phyloP scores from a whole-genome alignment of 2,888 invertebrate genomes.

The Nudaria mundana region DNA sequence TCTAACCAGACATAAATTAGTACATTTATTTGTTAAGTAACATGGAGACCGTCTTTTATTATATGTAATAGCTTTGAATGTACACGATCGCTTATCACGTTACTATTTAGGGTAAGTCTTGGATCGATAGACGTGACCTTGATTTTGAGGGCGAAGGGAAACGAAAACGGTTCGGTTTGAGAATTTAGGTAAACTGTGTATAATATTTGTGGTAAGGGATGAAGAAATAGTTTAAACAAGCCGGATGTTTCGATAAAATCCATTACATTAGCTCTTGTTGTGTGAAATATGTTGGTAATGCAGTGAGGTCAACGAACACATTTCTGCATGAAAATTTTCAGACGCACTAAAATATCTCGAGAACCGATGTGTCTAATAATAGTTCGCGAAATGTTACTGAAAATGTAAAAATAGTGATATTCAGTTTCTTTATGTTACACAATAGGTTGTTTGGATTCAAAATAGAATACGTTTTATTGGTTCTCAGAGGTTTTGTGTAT shows the following conservation, averaged over 20 bases:
- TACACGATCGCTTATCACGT: conserved; percentile 45
- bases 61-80: conserved; percentile 41
- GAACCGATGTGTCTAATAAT: conserved; percentile 22
- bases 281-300: conserved; percentile 34
- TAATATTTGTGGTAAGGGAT: conserved; percentile 14
- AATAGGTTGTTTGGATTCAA: conserved; percentile 24
- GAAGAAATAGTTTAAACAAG: conserved; percentile 15
- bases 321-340: conserved; percentile 18
- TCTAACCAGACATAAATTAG: conserved; percentile 65
- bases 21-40: conserved; percentile 60
- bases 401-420: conserved; percentile 33
- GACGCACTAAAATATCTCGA: conserved; percentile 24
- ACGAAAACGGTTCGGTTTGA: conserved; percentile 13
- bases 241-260: conserved; percentile 36
- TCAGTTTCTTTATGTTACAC: conserved; percentile 29
- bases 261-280: conserved; percentile 38
- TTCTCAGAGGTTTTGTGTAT: conserved; percentile 23
- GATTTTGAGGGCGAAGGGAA: conserved; percentile 21
- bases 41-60: conserved; percentile 50
- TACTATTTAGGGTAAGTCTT: conserved; percentile 39
- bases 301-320: conserved; percentile 28
- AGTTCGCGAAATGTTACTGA: conserved; percentile 27
- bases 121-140: conserved; percentile 30
- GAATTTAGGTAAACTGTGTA: conserved; percentile 20
- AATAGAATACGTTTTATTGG: conserved; percentile 28